Conservation (phyloP, 2,888 invertebrate genomes). For the Xanthorhoe designata region DNA sequence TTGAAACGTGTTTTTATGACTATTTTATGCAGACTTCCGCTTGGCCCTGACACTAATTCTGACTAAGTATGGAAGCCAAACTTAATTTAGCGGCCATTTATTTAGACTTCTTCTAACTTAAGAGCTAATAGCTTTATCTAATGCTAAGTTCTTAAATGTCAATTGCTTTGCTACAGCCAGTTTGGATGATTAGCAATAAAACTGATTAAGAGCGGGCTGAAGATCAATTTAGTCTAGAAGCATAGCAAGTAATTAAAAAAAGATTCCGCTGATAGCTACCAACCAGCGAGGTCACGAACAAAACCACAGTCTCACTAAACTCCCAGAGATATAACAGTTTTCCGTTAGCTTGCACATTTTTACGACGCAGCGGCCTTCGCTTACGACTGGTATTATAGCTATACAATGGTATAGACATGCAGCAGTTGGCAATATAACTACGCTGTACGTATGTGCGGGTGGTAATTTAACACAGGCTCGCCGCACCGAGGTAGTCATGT, state of each 20-base stretch:
- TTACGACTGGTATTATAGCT: conserved; percentile 27
- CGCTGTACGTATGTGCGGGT: conserved; percentile 35
- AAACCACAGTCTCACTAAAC: conserved; percentile 34
- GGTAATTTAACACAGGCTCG: conserved; percentile 57
- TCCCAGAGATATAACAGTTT: conserved; percentile 51
- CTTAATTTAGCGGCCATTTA: conserved; percentile 32
- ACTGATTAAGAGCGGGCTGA: conserved; percentile 12
- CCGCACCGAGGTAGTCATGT: conserved; percentile 39
- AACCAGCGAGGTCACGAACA: conserved; percentile 15
- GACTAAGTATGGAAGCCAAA: conserved; percentile 37
- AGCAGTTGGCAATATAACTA: conserved; percentile 20
- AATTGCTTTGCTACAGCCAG: conserved; percentile 19
- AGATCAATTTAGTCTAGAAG: conserved; percentile 8
- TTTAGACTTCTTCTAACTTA: conserved; percentile 23
- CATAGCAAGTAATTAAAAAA: conserved; percentile 4
- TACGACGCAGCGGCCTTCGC: conserved; percentile 57
- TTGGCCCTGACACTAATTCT: conserved; percentile 43
- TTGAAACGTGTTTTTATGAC: conserved; percentile 42
- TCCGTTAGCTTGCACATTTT: conserved; percentile 78
- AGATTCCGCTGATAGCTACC: conserved; percentile 32
- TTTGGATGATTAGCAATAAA: conserved; percentile 19
- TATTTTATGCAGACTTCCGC: conserved; percentile 46
- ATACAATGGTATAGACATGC: conserved; percentile 16
- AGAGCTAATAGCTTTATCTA: conserved; percentile 20
- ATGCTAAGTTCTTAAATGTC: conserved; percentile 29